Percentiles rank a stretch among this genome's conserved stretches.
Evolutionary conservation across 2,888 invertebrate genomes (phyloP).

Genomic region (Chymomyza procnemis): DNA sequence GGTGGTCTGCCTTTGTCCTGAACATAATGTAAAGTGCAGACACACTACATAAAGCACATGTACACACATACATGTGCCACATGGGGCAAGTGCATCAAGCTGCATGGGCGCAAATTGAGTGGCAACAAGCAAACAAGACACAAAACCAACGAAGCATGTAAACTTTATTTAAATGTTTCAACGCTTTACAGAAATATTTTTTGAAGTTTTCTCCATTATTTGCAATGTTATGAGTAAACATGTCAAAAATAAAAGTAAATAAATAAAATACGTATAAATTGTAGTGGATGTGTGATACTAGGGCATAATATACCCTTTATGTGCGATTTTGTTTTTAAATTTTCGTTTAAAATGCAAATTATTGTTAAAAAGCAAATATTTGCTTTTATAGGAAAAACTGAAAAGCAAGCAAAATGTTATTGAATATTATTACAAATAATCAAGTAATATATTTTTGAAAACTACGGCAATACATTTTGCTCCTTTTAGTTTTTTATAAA

Average conservation of each 20-base stretch:
- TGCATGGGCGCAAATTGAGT: slow-evolving; percentile 44
- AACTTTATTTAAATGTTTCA: slow-evolving; percentile 46
- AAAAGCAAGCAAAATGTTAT: no score
- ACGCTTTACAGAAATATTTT: slow-evolving; percentile 12
- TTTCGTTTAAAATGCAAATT: no score
- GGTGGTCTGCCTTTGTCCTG: neutral
- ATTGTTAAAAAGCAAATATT: no score
- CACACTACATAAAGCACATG: slow-evolving; percentile 1
- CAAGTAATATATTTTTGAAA: no score
- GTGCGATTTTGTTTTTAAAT: no score
- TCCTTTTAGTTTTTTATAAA: no score
- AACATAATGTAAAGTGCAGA: neutral
- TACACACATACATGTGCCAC: slow-evolving; percentile 15
- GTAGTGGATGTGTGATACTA: no score
- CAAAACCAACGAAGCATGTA: slow-evolving; percentile 45
- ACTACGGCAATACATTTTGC: no score
- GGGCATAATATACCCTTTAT: no score
- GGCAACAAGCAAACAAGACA: slow-evolving; percentile 31
- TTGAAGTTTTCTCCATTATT: neutral
- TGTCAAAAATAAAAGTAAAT: neutral
- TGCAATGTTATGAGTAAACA: neutral
- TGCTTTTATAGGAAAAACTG: no score
- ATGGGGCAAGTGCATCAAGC: slow-evolving; percentile 20
- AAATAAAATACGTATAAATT: neutral
- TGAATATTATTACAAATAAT: no score